A percentile compares a stretch with the other conserved stretches of the same genome.
Evolutionary conservation across 2,888 invertebrate species (phyloP).

Genomic region (Drosophila yooni): DNA sequence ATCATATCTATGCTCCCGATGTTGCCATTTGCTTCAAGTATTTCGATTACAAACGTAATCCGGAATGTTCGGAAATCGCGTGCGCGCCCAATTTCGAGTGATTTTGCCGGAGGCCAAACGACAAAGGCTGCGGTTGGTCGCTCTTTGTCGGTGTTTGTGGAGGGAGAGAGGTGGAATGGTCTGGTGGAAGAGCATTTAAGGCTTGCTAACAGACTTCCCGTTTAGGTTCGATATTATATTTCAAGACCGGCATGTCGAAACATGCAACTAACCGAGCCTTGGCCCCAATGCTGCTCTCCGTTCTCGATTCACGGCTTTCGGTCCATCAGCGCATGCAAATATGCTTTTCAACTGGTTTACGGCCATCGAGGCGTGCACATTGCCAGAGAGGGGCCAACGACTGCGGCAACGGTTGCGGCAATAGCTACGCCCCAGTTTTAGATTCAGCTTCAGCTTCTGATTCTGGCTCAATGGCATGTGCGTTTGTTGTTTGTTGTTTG

Average conservation of each 20-base stretch:
- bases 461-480: conserved; percentile 35
- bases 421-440: conserved; percentile 1
- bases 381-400: conserved; percentile 21
- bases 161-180: not conserved
- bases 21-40: conserved; percentile 55
- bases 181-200: conserved; percentile 32
- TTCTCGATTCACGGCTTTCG: conserved; percentile 29
- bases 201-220: conserved; percentile 58
- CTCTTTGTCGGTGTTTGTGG: not conserved
- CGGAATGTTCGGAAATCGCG: conserved; percentile 51
- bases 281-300: conserved; percentile 34
- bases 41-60: conserved; percentile 69
- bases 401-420: conserved; percentile 12
- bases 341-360: conserved; percentile 80
- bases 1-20: conserved; percentile 36
- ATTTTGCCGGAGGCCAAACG: conserved; percentile 42
- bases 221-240: conserved; percentile 72
- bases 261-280: conserved; percentile 29
- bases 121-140: conserved; percentile 24
- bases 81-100: conserved; percentile 60
- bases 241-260: conserved; percentile 51
- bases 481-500: conserved; percentile 54
- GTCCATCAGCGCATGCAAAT: conserved; percentile 78
- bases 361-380: conserved; percentile 70
- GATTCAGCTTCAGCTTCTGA: conserved; percentile 3